Evolutionary conservation across 2,113 vertebrate genomes (phyloP).

Genomic region (Zootoca vivipara): DNA sequence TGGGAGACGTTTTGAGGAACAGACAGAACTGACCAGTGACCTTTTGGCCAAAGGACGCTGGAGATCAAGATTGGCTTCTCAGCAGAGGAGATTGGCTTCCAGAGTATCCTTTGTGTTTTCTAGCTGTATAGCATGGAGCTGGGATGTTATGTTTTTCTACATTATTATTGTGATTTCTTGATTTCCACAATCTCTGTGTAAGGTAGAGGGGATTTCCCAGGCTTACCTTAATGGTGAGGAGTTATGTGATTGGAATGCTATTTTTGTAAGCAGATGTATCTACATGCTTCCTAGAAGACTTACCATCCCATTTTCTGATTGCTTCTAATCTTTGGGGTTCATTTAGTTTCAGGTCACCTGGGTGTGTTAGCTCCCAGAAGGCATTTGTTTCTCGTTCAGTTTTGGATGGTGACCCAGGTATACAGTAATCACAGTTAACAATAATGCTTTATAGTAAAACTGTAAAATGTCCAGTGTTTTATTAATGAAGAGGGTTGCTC

Average conservation of each 20-base stretch:
- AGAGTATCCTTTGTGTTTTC: conserved; percentile 31
- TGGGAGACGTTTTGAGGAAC: conserved; percentile 5
- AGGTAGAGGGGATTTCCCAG: neutral
- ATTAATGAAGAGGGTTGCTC: neutral
- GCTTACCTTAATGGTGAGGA: neutral
- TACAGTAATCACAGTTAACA: neutral
- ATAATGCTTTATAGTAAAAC: neutral
- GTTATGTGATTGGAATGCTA: neutral
- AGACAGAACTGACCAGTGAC: neutral
- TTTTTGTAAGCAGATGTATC: neutral
- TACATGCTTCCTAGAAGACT: neutral
- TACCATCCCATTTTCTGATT: neutral
- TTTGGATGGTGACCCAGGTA: neutral
- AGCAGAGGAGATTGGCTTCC: neutral
- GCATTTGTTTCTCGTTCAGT: neutral
- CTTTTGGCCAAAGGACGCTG: neutral
- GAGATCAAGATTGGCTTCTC: neutral
- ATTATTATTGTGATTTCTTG: neutral
- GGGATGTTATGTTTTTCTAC: too few species aligned
- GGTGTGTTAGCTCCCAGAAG: neutral
- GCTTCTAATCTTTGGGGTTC: neutral
- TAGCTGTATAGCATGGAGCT: neutral
- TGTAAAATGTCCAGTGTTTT: neutral
- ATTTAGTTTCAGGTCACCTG: neutral
- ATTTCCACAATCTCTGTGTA: neutral